These are phyloP conservation scores for Neodiprion pinetum DNA, from an alignment of 1,140 invertebrate genomes.

Conservation along the genomic window DNA sequence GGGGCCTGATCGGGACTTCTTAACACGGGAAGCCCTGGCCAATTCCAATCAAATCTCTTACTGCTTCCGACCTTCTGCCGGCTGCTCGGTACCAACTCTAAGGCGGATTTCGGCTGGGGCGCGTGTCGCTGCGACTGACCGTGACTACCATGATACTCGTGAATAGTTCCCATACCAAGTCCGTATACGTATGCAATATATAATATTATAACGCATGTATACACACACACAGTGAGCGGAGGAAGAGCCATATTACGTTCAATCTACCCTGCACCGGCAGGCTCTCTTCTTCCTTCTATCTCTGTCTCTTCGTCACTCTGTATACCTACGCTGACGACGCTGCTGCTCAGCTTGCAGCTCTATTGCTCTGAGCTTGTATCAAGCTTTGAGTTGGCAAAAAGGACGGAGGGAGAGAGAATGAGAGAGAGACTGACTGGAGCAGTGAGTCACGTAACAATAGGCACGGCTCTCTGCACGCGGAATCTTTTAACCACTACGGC, in stretches of 20 bases:
- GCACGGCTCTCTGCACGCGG: neutral
- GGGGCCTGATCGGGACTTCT: no score
- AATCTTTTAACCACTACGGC: conserved; percentile 1
- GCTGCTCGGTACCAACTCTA: no score
- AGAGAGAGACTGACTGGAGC: neutral
- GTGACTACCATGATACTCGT: neutral
- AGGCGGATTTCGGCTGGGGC: no score
- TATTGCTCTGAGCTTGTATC: neutral
- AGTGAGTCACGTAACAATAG: neutral
- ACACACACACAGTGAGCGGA: conserved; percentile 30
- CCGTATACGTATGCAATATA: neutral
- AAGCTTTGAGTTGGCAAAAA: neutral
- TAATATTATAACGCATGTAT: no score
- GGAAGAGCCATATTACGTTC: conserved; percentile 58
- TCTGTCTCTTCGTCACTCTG: neutral
- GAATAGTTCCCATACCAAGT: no score
- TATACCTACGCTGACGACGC: conserved; percentile 23
- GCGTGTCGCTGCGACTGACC: neutral
- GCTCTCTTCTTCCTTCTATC: neutral
- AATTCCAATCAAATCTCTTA: no score
- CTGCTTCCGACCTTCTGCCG: no score
- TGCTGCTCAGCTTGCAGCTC: conserved; percentile 12
- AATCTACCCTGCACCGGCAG: conserved; percentile 44
- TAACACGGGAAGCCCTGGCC: no score
- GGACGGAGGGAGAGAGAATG: neutral